Percentiles rank a stretch among this genome's conserved stretches.
These are phyloP conservation scores for Tonatia bakeri DNA, from an alignment of 2,113 vertebrate genomes.

Conservation along the genomic window DNA sequence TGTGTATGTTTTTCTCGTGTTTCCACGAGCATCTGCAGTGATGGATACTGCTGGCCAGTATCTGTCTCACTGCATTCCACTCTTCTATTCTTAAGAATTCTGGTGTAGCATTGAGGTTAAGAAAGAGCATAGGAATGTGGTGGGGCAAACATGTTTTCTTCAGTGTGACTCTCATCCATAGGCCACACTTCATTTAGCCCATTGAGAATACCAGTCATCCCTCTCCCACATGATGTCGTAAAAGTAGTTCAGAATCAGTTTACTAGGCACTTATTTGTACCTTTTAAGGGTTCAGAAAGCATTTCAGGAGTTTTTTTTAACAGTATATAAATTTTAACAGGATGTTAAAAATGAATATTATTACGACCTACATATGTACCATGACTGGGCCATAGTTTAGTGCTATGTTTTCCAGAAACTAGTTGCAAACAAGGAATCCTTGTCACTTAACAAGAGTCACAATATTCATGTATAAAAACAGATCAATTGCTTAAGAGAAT, in stretches of 20 bases:
- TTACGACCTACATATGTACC: background rate
- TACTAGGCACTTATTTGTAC: background rate
- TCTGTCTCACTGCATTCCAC: background rate
- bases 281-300: background rate
- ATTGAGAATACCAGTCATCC: background rate
- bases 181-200: background rate
- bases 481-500: background rate
- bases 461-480: background rate
- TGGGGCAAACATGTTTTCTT: background rate
- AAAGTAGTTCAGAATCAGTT: background rate
- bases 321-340: background rate
- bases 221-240: background rate
- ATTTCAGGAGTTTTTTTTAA: background rate
- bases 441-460: background rate
- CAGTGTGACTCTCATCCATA: background rate
- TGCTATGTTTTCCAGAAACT: background rate
- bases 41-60: too few species aligned
- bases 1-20: too few species aligned
- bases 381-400: background rate
- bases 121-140: background rate
- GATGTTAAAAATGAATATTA: background rate
- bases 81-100: background rate
- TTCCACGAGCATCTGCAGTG: too few species aligned
- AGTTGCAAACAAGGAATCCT: background rate
- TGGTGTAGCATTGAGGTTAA: background rate